Evolutionary conservation across 2,888 invertebrate species (phyloP).

Genomic region (Frankliniella fusca): DNA sequence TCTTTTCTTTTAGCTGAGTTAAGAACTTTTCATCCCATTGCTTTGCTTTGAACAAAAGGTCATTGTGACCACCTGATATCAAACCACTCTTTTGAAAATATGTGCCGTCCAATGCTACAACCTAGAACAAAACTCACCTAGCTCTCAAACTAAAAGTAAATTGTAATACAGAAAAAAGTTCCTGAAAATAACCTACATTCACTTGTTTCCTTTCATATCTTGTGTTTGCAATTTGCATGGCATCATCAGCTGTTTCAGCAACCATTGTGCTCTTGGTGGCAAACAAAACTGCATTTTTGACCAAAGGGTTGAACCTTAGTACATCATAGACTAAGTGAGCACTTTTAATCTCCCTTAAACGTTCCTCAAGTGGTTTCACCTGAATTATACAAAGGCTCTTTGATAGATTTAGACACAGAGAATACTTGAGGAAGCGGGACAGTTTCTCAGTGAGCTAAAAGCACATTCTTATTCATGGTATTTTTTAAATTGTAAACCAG

Average conservation of each 20-base stretch:
- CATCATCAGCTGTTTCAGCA: not conserved
- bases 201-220: not conserved
- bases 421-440: not conserved
- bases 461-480: too few species aligned
- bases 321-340: not conserved
- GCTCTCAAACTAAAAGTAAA: not conserved
- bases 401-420: not conserved
- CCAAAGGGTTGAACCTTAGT: not conserved
- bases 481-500: too few species aligned
- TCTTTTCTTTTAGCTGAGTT: not conserved
- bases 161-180: not conserved
- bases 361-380: not conserved
- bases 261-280: not conserved
- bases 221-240: not conserved
- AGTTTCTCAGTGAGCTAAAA: too few species aligned
- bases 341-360: not conserved
- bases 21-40: not conserved
- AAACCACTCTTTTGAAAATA: not conserved
- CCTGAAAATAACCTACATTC: not conserved
- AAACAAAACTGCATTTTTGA: not conserved
- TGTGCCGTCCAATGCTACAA: not conserved
- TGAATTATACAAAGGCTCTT: not conserved
- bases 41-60: not conserved
- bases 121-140: not conserved
- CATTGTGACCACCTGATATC: not conserved